phyloP scores from a whole-genome alignment of 2,888 invertebrate species.

The Calliopum simillimum region DNA sequence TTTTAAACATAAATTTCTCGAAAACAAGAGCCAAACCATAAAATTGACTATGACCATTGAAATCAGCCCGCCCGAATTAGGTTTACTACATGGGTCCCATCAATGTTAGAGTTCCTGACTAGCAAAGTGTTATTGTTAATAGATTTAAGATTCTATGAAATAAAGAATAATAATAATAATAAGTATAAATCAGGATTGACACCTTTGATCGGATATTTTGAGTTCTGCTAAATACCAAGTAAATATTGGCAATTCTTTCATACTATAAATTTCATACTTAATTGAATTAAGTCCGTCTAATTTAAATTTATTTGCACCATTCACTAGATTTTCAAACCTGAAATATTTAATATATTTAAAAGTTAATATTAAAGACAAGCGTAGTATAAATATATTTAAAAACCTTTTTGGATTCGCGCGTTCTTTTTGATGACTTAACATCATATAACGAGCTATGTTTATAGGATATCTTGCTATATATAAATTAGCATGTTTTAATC shows the following conservation, averaged over 20 bases:
- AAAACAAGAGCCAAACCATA: too few species aligned
- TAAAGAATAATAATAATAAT: too few species aligned
- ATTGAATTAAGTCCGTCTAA: slow-evolving; percentile 90
- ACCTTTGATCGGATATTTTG: slow-evolving; percentile 67
- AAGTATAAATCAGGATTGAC: slow-evolving; percentile 52
- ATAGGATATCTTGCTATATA: slow-evolving; percentile 94
- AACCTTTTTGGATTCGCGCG: slow-evolving; percentile 91
- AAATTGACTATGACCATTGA: too few species aligned
- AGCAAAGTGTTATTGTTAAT: too few species aligned
- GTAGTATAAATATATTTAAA: neutral
- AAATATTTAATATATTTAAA: slow-evolving; percentile 42
- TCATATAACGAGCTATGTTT: slow-evolving; percentile 93
- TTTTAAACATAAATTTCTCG: too few species aligned
- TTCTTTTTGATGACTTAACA: slow-evolving; percentile 92
- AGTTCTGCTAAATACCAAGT: slow-evolving; percentile 86
- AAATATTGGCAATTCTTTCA: slow-evolving; percentile 79
- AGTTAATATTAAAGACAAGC: neutral
- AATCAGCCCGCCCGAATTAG: too few species aligned
- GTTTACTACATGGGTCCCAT: too few species aligned
- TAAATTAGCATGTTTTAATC: slow-evolving; percentile 79
- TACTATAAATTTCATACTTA: slow-evolving; percentile 78
- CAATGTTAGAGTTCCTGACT: too few species aligned
- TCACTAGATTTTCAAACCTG: slow-evolving; percentile 87
- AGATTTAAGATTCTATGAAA: too few species aligned
- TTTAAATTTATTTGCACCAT: slow-evolving; percentile 84